Evolutionary conservation across 1,140 invertebrate species (phyloP).

Genomic region (Euwallacea similis): DNA sequence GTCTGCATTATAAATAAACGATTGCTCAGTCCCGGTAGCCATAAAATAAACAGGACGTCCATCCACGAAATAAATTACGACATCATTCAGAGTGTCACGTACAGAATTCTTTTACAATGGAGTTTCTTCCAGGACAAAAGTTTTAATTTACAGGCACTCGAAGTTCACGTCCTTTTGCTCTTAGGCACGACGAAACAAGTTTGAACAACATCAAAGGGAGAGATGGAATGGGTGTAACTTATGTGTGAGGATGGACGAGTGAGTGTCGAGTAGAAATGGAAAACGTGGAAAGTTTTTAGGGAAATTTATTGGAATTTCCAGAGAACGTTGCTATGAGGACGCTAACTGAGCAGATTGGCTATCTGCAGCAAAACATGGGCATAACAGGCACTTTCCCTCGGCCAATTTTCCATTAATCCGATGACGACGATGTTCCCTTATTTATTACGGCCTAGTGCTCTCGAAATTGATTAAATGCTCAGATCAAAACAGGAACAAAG

Average conservation of each 20-base stretch:
- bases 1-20: no score
- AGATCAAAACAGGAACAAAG: conserved; percentile 19
- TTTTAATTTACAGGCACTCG: conserved; percentile 8
- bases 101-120: conserved; percentile 1
- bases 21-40: no score
- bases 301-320: no score
- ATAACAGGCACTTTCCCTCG: no score
- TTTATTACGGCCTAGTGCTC: conserved; percentile 9
- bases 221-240: neutral
- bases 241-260: no score
- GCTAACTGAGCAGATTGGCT: no score
- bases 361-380: no score
- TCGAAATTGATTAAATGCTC: conserved; percentile 19
- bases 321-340: no score
- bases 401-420: conserved; percentile 1
- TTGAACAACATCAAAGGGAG: neutral
- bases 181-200: neutral
- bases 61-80: conserved; percentile 3
- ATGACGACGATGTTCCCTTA: neutral
- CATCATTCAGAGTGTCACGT: neutral
- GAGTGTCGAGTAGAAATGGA: no score
- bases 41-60: neutral
- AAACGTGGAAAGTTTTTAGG: no score
- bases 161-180: conserved; percentile 15
- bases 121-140: neutral